Evolutionary conservation across 1,140 invertebrate species (phyloP).

Genomic region (Agraylea sexmaculata): DNA sequence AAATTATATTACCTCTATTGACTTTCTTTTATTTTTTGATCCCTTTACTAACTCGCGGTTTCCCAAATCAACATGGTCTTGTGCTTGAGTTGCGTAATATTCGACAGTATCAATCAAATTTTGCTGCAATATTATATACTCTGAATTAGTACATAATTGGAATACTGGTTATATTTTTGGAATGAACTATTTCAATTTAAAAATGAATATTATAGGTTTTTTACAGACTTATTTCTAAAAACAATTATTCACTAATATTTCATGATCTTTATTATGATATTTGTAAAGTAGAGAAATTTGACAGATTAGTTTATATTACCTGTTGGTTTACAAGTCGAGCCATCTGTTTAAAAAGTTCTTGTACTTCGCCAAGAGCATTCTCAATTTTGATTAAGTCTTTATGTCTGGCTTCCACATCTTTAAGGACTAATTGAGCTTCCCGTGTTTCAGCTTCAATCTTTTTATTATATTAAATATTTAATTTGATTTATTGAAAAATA

Average conservation of each 20-base stretch:
- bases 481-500: not conserved
- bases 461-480: too few relatives aligned
- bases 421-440: slow-evolving; percentile 65
- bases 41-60: slow-evolving; percentile 34
- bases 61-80: slow-evolving; percentile 49
- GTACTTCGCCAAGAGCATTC: slow-evolving; percentile 64
- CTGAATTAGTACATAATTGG: too few relatives aligned
- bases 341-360: slow-evolving; percentile 74
- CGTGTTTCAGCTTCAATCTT: slow-evolving; percentile 74
- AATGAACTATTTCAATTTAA: slow-evolving; percentile 3
- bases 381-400: slow-evolving; percentile 55
- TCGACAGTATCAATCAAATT: slow-evolving; percentile 60
- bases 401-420: slow-evolving; percentile 61
- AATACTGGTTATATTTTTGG: not conserved
- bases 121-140: slow-evolving; percentile 41
- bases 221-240: not conserved
- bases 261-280: slow-evolving; percentile 3
- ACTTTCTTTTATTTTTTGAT: slow-evolving; percentile 26
- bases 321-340: slow-evolving; percentile 64
- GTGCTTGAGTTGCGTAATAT: slow-evolving; percentile 55
- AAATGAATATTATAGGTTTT: not conserved
- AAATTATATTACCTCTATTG: slow-evolving; percentile 26
- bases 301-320: slow-evolving; percentile 29
- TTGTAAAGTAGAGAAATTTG: slow-evolving; percentile 6
- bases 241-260: slow-evolving; percentile 7